phyloP scores from a whole-genome alignment of 2,113 vertebrate species.

The Notechis scutatus region DNA sequence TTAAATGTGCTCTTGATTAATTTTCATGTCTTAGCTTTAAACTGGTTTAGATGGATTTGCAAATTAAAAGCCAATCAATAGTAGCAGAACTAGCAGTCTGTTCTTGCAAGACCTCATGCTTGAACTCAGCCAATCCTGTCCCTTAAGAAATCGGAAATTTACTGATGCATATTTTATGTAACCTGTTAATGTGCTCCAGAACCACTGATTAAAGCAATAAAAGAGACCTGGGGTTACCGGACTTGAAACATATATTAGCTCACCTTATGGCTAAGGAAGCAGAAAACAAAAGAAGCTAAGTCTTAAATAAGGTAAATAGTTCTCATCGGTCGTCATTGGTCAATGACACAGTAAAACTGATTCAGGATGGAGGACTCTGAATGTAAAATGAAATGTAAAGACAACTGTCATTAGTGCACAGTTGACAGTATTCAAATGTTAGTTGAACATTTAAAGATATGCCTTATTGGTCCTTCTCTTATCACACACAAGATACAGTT shows the following conservation, averaged over 20 bases:
- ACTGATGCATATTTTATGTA: constrained; percentile 59
- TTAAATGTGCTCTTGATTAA: constrained; percentile 53
- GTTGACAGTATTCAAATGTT: not conserved
- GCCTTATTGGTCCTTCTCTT: not conserved
- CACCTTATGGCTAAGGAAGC: constrained; percentile 37
- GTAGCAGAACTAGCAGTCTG: constrained; percentile 79
- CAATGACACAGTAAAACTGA: constrained; percentile 7
- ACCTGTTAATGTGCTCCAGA: constrained; percentile 19
- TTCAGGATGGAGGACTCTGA: not conserved
- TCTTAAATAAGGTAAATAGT: not conserved
- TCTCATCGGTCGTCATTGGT: constrained; percentile 5
- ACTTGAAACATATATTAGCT: constrained; percentile 37
- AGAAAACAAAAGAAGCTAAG: constrained; percentile 32
- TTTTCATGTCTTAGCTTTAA: constrained; percentile 59
- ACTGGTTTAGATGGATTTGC: constrained; percentile 59
- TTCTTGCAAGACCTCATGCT: constrained; percentile 64
- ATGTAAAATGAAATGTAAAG: not conserved
- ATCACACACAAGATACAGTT: not conserved
- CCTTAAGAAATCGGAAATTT: constrained; percentile 68
- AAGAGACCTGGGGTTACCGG: constrained; percentile 25
- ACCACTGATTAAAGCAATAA: constrained; percentile 30
- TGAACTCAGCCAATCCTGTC: constrained; percentile 70
- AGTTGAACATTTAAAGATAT: not conserved
- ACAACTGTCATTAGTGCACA: not conserved
- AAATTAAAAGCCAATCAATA: constrained; percentile 70